Evolutionary conservation across 2,113 vertebrate species (phyloP).

Genomic region (Microcebus ravelobensis): DNA sequence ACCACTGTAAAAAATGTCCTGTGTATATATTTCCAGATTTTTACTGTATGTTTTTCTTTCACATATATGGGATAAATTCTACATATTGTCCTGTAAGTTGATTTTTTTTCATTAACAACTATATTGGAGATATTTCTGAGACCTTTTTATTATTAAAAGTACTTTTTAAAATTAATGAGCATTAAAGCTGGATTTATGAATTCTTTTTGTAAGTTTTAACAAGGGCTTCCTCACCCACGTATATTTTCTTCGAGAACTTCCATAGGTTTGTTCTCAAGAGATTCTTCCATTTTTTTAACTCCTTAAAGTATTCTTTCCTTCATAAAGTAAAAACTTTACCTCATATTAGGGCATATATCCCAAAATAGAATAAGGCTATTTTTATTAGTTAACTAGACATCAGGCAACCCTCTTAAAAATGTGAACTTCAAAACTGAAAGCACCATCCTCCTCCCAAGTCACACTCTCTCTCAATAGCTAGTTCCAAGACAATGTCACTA

Average conservation of each 20-base stretch:
- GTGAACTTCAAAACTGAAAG: slow-evolving; percentile 50
- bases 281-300: slow-evolving; percentile 43
- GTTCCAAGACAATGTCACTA: slow-evolving; percentile 13
- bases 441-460: slow-evolving; percentile 14
- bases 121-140: slow-evolving; percentile 30
- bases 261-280: slow-evolving; percentile 8
- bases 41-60: neutral
- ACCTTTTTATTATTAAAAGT: slow-evolving; percentile 46
- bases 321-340: slow-evolving; percentile 49
- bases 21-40: slow-evolving; percentile 7
- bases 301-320: slow-evolving; percentile 13
- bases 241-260: slow-evolving; percentile 56
- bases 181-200: slow-evolving; percentile 23
- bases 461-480: neutral
- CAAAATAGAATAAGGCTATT: slow-evolving; percentile 35
- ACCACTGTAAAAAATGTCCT: neutral
- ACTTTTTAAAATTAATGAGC: slow-evolving; percentile 14
- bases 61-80: slow-evolving; percentile 15
- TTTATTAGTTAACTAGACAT: slow-evolving; percentile 50
- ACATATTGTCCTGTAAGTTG: neutral
- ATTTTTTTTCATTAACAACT: slow-evolving; percentile 40
- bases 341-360: neutral
- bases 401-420: slow-evolving; percentile 38
- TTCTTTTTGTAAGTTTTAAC: slow-evolving; percentile 13
- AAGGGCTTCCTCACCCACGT: slow-evolving; percentile 7